phyloP scores from a whole-genome alignment of 2,797 vertebrate genomes.

The Peromyscus eremicus region DNA sequence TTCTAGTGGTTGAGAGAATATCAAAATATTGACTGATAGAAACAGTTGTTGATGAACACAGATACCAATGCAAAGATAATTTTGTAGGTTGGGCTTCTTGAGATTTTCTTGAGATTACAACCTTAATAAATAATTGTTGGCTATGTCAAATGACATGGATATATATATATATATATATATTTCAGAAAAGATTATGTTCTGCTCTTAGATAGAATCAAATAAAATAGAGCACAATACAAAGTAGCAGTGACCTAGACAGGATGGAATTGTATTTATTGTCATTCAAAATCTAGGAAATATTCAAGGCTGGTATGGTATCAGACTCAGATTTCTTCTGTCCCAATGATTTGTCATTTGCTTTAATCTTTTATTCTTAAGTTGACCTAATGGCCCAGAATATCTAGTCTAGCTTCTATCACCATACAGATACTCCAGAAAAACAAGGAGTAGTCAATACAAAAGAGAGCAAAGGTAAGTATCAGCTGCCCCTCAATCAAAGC shows the following conservation, averaged over 20 bases:
- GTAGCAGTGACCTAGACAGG: not conserved
- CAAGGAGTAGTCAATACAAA: not conserved
- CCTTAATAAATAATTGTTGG: slow-evolving; percentile 72
- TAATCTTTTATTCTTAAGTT: not conserved
- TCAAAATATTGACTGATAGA: not conserved
- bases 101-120: slow-evolving; percentile 62
- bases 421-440: not conserved
- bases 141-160: slow-evolving; percentile 63
- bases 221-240: slow-evolving; percentile 10
- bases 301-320: not conserved
- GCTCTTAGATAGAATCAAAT: not conserved
- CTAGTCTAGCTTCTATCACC: not conserved
- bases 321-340: not conserved
- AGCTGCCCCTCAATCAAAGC: not conserved
- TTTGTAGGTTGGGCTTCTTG: slow-evolving; percentile 61
- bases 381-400: not conserved
- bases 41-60: not conserved
- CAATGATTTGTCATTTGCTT: not conserved
- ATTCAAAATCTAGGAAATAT: not conserved
- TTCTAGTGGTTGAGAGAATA: not conserved
- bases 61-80: not conserved
- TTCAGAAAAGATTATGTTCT: slow-evolving; percentile 29
- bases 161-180: not conserved
- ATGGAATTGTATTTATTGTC: slow-evolving; percentile 4
- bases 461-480: not conserved